Evolutionary conservation across 2,797 vertebrate genomes (phyloP).

Genomic region (Selene dorsalis): DNA sequence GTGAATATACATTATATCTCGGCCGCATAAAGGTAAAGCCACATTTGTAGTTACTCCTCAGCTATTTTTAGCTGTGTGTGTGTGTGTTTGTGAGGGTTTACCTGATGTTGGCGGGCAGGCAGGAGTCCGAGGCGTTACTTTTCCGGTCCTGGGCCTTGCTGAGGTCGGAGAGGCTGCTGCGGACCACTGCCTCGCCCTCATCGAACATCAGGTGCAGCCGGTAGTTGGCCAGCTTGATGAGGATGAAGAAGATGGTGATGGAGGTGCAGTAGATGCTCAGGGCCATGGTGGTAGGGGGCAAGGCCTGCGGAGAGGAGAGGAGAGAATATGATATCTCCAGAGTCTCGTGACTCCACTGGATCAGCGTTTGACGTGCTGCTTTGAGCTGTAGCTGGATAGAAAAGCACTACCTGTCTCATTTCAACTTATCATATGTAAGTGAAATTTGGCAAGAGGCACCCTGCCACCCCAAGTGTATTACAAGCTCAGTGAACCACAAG

Average conservation of each 20-base stretch:
- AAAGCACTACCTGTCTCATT: neutral
- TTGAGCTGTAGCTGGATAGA: neutral
- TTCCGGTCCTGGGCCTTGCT: constrained; percentile 86
- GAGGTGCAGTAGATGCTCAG: constrained; percentile 93
- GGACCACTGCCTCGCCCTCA: constrained; percentile 89
- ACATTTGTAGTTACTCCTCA: neutral
- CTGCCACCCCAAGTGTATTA: neutral
- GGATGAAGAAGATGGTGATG: constrained; percentile 92
- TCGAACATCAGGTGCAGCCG: constrained; percentile 97
- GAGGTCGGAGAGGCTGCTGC: constrained; percentile 83
- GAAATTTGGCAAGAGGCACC: neutral
- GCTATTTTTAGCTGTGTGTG: neutral
- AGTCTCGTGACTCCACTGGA: neutral
- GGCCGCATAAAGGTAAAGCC: neutral
- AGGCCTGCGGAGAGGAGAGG: constrained; percentile 83
- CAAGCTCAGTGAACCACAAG: constrained; percentile 15
- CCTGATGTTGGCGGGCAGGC: constrained; percentile 83
- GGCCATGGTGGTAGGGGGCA: constrained; percentile 90
- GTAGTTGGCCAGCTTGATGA: constrained; percentile 94
- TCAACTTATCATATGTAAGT: neutral
- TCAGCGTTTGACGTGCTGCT: neutral
- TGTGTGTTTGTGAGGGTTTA: constrained; percentile 59
- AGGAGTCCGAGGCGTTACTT: constrained; percentile 80
- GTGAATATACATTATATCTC: neutral
- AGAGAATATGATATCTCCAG: neutral